These are phyloP conservation scores for Caenorhabditis tropicalis DNA, from an alignment of 1,140 invertebrate genomes.

Conservation along the genomic window DNA sequence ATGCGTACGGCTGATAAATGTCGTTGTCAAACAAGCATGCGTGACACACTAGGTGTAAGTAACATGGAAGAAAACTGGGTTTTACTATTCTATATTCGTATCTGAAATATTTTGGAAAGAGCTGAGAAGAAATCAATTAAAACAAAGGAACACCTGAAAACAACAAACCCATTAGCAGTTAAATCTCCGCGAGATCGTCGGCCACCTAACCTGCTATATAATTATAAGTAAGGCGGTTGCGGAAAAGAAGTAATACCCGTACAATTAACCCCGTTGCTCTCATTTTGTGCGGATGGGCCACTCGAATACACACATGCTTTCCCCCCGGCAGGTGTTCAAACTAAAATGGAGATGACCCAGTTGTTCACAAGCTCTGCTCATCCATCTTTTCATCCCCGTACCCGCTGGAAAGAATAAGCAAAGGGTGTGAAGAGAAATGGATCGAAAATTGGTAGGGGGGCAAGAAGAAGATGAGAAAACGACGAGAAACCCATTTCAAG, in stretches of 20 bases:
- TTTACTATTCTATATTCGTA: too few relatives aligned
- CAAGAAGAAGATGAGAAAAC: not conserved
- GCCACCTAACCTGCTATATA: not conserved
- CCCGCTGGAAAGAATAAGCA: not conserved
- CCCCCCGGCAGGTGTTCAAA: constrained; percentile 23
- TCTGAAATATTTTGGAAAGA: too few relatives aligned
- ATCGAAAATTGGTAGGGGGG: not conserved
- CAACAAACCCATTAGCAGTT: not conserved
- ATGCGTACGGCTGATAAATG: constrained; percentile 25
- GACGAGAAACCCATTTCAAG: not conserved
- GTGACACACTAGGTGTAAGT: not conserved
- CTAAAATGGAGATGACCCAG: not conserved
- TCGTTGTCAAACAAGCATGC: constrained; percentile 24
- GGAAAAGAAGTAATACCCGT: constrained; percentile 20
- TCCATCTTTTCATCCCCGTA: too few relatives aligned
- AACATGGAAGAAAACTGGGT: not conserved
- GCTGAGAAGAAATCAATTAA: too few relatives aligned
- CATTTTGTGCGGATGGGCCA: not conserved
- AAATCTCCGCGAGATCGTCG: not conserved
- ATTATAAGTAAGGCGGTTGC: not conserved
- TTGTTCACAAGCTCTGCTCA: not conserved
- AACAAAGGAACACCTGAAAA: not conserved
- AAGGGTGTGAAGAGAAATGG: not conserved
- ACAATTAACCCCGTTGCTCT: not conserved
- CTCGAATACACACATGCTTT: not conserved